A percentile compares a stretch with the other conserved stretches of the same genome.
phyloP scores from a whole-genome alignment of 2,888 invertebrate species.

The Drosophila stalkeri region DNA sequence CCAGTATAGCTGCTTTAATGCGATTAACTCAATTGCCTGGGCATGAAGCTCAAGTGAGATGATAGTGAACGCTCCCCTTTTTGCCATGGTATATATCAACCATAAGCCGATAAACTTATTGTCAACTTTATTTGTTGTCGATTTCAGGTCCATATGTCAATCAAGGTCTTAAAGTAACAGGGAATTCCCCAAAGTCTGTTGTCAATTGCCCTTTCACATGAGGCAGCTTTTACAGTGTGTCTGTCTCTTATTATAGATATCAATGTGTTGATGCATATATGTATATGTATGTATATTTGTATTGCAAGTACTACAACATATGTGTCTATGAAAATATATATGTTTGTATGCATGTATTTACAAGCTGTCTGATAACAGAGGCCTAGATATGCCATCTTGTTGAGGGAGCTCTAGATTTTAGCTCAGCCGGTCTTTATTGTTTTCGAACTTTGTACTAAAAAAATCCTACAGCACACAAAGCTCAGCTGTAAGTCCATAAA shows the following conservation, averaged over 20 bases:
- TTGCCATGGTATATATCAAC: slow-evolving; percentile 18
- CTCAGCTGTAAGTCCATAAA: neutral
- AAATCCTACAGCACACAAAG: neutral
- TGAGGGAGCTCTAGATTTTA: neutral
- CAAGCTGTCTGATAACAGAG: neutral
- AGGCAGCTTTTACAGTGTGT: slow-evolving; percentile 3
- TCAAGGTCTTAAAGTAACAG: slow-evolving; percentile 45
- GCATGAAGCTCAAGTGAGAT: slow-evolving; percentile 5
- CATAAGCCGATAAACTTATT: slow-evolving; percentile 62
- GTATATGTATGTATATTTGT: neutral
- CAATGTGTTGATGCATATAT: neutral
- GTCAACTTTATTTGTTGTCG: slow-evolving; percentile 48
- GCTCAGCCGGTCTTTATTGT: neutral
- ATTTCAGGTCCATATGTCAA: slow-evolving; percentile 56
- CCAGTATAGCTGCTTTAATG: slow-evolving; percentile 51
- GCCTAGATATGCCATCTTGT: neutral
- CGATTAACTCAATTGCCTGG: slow-evolving; percentile 68
- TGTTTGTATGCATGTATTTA: neutral
- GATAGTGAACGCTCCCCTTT: neutral
- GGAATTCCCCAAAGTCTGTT: slow-evolving; percentile 4
- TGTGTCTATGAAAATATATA: neutral
- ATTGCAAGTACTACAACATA: neutral
- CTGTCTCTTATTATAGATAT: neutral
- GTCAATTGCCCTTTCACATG: slow-evolving; percentile 1
- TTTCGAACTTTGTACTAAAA: neutral